Evolutionary conservation across 2,888 invertebrate genomes (phyloP).

Genomic region (Machimus atricapillus): DNA sequence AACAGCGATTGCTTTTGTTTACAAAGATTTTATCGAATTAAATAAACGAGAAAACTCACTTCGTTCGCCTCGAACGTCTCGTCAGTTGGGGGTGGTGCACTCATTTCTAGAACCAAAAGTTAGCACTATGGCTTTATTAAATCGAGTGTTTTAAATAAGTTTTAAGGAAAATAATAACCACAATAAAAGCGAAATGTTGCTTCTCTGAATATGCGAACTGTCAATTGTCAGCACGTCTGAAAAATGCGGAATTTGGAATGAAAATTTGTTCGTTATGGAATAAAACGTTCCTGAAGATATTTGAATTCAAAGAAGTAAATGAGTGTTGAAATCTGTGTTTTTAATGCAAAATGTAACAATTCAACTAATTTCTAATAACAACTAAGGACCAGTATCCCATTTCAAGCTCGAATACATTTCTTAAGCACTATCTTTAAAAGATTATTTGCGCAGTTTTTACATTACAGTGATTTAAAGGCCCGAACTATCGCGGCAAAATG

Average conservation of each 20-base stretch:
- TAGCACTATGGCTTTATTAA: background rate
- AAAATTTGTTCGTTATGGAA: background rate
- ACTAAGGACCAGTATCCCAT: background rate
- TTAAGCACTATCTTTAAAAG: background rate
- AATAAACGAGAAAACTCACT: background rate
- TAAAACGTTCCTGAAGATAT: background rate
- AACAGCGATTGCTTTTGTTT: background rate
- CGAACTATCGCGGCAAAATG: background rate
- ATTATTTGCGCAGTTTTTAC: background rate
- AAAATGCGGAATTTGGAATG: background rate
- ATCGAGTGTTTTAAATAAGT: background rate
- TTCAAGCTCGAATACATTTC: background rate
- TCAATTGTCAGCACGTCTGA: background rate
- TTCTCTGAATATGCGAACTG: background rate
- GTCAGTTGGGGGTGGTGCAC: slow-evolving; percentile 11
- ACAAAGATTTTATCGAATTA: background rate
- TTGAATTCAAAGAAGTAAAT: background rate
- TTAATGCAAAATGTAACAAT: background rate
- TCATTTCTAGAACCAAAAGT: background rate
- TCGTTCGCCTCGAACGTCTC: slow-evolving; percentile 41
- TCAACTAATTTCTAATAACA: background rate
- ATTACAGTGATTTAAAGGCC: background rate
- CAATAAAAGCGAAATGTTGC: background rate
- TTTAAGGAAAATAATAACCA: background rate
- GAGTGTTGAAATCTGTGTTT: background rate